phyloP scores from a whole-genome alignment of 2,113 vertebrate species.

The Mirza zaza region DNA sequence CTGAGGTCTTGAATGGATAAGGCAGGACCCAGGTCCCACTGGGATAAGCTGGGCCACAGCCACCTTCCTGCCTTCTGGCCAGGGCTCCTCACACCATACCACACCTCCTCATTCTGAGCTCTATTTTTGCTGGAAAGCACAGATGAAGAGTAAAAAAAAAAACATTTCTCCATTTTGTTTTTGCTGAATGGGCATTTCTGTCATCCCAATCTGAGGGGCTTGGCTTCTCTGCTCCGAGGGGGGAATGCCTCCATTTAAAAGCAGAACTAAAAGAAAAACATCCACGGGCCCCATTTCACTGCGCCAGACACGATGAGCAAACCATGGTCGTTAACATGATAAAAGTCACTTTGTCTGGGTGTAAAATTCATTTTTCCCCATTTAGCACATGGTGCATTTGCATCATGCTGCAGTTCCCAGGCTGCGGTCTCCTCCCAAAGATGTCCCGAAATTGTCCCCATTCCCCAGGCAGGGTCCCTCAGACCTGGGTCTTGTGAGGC shows the following conservation, averaged over 20 bases:
- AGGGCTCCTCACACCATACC: not conserved
- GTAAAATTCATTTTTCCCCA: slow-evolving; percentile 82
- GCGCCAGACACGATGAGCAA: slow-evolving; percentile 77
- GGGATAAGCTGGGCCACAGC: not conserved
- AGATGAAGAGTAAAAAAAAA: slow-evolving; percentile 67
- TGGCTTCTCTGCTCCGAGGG: slow-evolving; percentile 61
- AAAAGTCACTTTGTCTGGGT: slow-evolving; percentile 82
- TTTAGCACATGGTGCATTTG: slow-evolving; percentile 81
- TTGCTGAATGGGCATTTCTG: slow-evolving; percentile 70
- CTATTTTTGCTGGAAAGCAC: slow-evolving; percentile 71
- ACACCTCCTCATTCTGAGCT: slow-evolving; percentile 59
- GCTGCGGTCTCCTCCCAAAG: slow-evolving; percentile 47
- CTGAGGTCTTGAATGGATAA: not conserved
- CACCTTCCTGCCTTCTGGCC: not conserved
- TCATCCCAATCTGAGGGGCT: slow-evolving; percentile 69
- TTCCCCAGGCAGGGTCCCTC: not conserved
- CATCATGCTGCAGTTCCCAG: slow-evolving; percentile 60
- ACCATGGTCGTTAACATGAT: slow-evolving; percentile 82
- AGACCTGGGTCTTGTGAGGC: not conserved
- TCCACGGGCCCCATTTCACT: slow-evolving; percentile 71
- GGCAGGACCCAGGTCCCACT: not conserved
- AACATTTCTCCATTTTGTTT: slow-evolving; percentile 32
- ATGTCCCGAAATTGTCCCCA: slow-evolving; percentile 36
- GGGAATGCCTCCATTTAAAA: slow-evolving; percentile 69
- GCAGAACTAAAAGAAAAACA: slow-evolving; percentile 75